phyloP scores from a whole-genome alignment of 2,888 invertebrate genomes.

The Drosophila gaucha region DNA sequence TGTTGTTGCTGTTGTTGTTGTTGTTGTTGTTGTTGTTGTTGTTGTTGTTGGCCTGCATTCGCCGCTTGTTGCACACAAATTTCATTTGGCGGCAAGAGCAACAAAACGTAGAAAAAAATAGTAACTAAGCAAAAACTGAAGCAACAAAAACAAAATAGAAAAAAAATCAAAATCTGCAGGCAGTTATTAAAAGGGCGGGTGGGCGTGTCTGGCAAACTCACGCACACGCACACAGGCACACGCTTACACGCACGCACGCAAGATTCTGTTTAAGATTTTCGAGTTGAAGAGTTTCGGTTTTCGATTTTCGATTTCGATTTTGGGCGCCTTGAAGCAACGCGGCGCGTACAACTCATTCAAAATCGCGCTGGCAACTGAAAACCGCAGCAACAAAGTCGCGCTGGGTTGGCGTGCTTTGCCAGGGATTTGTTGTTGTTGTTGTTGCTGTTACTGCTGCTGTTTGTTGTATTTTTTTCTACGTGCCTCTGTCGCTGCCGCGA shows the following conservation, averaged over 20 bases:
- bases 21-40: slow-evolving; percentile 14
- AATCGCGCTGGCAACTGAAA: slow-evolving; percentile 84
- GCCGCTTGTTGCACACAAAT: slow-evolving; percentile 70
- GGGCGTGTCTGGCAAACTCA: slow-evolving; percentile 7
- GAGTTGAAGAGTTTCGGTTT: slow-evolving; percentile 14
- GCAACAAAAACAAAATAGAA: slow-evolving; percentile 13
- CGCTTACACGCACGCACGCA: slow-evolving; percentile 14
- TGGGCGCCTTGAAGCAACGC: slow-evolving; percentile 47
- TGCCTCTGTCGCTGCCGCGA: slow-evolving; percentile 40
- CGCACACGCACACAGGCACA: slow-evolving; percentile 6
- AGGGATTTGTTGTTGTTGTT: slow-evolving; percentile 58
- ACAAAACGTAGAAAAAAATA: slow-evolving; percentile 26
- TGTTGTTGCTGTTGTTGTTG: slow-evolving; percentile 12
- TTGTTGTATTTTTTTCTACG: slow-evolving; percentile 41
- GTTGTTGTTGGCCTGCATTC: slow-evolving; percentile 65
- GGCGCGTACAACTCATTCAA: slow-evolving; percentile 82
- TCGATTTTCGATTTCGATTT: slow-evolving; percentile 11
- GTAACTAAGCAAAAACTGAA: no score
- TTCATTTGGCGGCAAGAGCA: slow-evolving; percentile 49
- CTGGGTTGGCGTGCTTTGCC: slow-evolving; percentile 75
- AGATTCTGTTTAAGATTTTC: slow-evolving; percentile 21
- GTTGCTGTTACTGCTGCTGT: slow-evolving; percentile 19
- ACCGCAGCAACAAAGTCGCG: slow-evolving; percentile 77
- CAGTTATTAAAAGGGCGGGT: background rate
- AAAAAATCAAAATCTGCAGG: slow-evolving; percentile 11